phyloP scores from a whole-genome alignment of 2,888 invertebrate genomes.

The Agelastica alni region DNA sequence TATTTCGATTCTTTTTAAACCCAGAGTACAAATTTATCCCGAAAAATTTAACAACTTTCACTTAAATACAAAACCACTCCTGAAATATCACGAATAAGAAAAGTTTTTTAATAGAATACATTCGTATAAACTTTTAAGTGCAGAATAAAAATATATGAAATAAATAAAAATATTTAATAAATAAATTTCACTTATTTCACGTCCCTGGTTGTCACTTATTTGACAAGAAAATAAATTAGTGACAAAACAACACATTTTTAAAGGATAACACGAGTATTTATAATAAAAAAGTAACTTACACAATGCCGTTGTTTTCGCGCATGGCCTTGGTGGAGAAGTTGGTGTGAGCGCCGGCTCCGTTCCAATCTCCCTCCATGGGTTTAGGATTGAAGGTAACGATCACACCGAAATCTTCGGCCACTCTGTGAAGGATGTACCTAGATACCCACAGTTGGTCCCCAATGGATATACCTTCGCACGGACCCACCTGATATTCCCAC shows the following conservation, averaged over 20 bases:
- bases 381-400: conserved; percentile 78
- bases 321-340: conserved; percentile 94
- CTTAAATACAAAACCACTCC: too few relatives aligned
- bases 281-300: conserved; percentile 59
- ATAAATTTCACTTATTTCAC: too few relatives aligned
- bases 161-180: too few relatives aligned
- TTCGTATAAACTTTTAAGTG: too few relatives aligned
- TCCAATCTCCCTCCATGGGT: conserved; percentile 86
- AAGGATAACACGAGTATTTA: neutral
- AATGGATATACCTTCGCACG: conserved; percentile 81
- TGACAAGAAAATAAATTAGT: neutral
- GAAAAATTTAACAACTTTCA: too few relatives aligned
- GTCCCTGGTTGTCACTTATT: too few relatives aligned
- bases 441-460: conserved; percentile 90
- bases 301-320: conserved; percentile 87
- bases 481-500: conserved; percentile 92
- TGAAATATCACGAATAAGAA: too few relatives aligned
- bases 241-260: neutral
- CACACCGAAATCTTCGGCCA: conserved; percentile 93
- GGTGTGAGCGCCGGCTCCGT: conserved; percentile 94
- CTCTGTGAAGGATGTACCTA: conserved; percentile 81
- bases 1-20: too few relatives aligned
- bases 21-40: too few relatives aligned
- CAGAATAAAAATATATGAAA: too few relatives aligned
- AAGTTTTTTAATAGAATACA: too few relatives aligned